phyloP scores from a whole-genome alignment of 2,888 invertebrate genomes.

The Drosophila niveifrons region DNA sequence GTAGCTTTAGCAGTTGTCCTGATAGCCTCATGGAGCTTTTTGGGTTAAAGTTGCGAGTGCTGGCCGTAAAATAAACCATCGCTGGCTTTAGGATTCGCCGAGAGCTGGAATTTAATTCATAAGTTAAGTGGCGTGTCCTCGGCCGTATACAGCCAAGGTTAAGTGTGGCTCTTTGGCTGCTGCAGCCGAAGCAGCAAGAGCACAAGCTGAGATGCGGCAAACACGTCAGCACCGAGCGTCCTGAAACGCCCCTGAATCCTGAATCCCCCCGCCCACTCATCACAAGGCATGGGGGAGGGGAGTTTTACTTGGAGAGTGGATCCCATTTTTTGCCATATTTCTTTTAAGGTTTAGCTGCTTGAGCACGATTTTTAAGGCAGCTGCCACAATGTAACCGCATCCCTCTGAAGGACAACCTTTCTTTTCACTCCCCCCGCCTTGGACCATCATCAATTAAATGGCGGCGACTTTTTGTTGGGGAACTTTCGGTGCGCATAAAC shows the following conservation, averaged over 20 bases:
- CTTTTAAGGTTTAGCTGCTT: constrained; percentile 55
- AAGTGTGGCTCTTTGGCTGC: constrained; percentile 57
- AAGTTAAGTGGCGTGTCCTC: constrained; percentile 77
- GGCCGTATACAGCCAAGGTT: constrained; percentile 75
- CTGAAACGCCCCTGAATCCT: constrained; percentile 24
- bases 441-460: constrained; percentile 32
- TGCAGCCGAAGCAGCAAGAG: constrained; percentile 25
- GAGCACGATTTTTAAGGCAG: constrained; percentile 60
- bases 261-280: constrained; percentile 24
- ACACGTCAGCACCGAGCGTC: constrained; percentile 55
- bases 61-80: constrained; percentile 50
- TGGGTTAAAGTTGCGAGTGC: constrained; percentile 59
- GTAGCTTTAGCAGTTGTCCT: constrained; percentile 19
- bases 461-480: constrained; percentile 33
- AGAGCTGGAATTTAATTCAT: constrained; percentile 74
- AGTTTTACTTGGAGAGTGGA: constrained; percentile 25
- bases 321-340: constrained; percentile 35
- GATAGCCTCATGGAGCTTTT: constrained; percentile 43
- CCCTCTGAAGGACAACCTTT: constrained; percentile 10
- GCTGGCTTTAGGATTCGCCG: constrained; percentile 49
- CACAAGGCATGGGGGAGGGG: constrained; percentile 32
- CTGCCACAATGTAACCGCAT: constrained; percentile 31
- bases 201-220: constrained; percentile 8
- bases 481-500: constrained; percentile 47
- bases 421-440: background rate